phyloP scores from a whole-genome alignment of 2,113 vertebrate species.

The Rhinolophus sinicus region DNA sequence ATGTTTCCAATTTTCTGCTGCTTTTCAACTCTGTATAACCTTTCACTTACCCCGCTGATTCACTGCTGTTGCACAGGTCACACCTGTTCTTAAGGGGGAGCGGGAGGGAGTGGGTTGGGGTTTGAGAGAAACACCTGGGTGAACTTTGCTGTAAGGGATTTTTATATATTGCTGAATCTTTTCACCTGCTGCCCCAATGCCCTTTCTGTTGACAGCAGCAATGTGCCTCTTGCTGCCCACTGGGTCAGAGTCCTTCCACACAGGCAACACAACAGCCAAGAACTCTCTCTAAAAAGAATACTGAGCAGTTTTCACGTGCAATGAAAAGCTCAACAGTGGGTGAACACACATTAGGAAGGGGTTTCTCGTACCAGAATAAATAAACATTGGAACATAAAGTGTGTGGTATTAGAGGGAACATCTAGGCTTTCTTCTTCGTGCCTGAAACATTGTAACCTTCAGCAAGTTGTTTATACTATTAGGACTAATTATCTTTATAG shows the following conservation, averaged over 20 bases:
- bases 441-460: not conserved
- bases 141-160: slow-evolving; percentile 47
- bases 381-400: not conserved
- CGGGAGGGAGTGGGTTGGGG: slow-evolving; percentile 14
- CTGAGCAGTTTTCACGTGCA: not conserved
- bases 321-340: not conserved
- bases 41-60: slow-evolving; percentile 52
- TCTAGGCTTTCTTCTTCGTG: not conserved
- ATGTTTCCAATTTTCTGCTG: slow-evolving; percentile 64
- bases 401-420: not conserved
- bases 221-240: not conserved
- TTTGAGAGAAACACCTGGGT: slow-evolving; percentile 58
- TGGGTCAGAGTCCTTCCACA: not conserved
- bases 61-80: slow-evolving; percentile 53
- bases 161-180: slow-evolving; percentile 42
- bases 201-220: slow-evolving; percentile 1
- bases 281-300: not conserved
- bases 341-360: not conserved
- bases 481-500: not conserved
- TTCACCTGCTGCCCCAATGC: not conserved
- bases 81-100: slow-evolving; percentile 63
- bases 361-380: not conserved
- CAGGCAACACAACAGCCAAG: not conserved
- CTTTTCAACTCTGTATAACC: slow-evolving; percentile 73
- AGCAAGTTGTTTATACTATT: not conserved